phyloP scores from a whole-genome alignment of 1,140 invertebrate species.

The Cherax destructor region DNA sequence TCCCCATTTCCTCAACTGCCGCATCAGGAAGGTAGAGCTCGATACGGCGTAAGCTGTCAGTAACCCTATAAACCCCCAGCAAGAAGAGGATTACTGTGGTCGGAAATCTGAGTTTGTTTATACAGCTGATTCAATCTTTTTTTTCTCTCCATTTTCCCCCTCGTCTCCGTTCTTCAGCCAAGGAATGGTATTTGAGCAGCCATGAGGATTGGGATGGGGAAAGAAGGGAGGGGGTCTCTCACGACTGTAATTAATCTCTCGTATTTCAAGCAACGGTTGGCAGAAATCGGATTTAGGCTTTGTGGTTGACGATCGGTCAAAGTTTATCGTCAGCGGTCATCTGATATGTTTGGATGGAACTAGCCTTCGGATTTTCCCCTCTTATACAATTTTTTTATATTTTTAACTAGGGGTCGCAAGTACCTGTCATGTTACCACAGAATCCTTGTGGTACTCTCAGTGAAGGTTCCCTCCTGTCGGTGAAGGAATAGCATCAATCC shows the following conservation, averaged over 20 bases:
- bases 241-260: neutral
- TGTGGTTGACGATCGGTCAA: too few species aligned
- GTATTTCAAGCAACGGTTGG: neutral
- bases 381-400: too few species aligned
- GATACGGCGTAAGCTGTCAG: neutral
- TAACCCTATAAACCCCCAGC: neutral
- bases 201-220: neutral
- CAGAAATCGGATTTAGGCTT: neutral
- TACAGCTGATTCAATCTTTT: neutral
- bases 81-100: neutral
- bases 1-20: too few species aligned
- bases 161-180: neutral
- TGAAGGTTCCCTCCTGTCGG: too few species aligned
- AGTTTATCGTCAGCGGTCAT: too few species aligned
- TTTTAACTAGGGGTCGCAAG: too few species aligned
- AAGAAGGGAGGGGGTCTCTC: neutral
- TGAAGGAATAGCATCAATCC: too few species aligned
- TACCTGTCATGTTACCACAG: too few species aligned
- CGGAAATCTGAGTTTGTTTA: slow-evolving; percentile 1
- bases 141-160: neutral
- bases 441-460: too few species aligned
- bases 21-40: too few species aligned
- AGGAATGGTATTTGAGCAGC: neutral
- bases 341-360: too few species aligned
- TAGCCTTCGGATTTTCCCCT: too few species aligned